Evolutionary conservation across 2,888 invertebrate genomes (phyloP), one percentile per base, ranked within the genome.

Genomic region (Watsonalla cultraria): DNA sequence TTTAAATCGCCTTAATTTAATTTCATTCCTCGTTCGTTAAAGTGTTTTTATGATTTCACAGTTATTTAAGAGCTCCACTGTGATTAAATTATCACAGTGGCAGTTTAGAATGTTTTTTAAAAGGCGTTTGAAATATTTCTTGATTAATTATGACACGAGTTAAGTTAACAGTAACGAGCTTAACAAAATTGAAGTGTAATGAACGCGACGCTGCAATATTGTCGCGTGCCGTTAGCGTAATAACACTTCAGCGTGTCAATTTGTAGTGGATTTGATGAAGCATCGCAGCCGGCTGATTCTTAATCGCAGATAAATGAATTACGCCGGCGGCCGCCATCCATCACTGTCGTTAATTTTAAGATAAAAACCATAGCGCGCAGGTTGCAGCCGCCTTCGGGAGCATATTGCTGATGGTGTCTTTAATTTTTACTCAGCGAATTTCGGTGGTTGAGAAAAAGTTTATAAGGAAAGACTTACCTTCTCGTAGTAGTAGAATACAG

Each of bases 231-330:
- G 60, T 67, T 69, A 66, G 59, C 56, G 56, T 64, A 66, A 61
- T 60, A 73, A 68, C 60, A 63, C 68, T 75, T 75, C 65, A 69
- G 61, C 62, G 65, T 70, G 71, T 70, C 68, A 68, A 69, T 78
- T 76, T 74, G 61, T 69, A 74, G 70, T 68, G 65, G 64, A 70
- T 72, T 72, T 70, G 70, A 70, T 70, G 65, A 67, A 70, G 70
- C 68, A 64, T 51, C 59, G 50, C 55, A 64, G 66, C 69, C 64
- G 66, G 66, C 67, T 71, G 66, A 64, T 71, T 78, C 78, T 76
- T 84, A 80, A 82, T 82, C 76, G 78, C 63, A 72, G 80, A 80
- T 87, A 85, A 87, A 85, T 84, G 87, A 86, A 85, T 86, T 85
- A 85, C 75, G 74, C 66, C 60, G 67, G 58, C 72, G 63, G 65